phyloP scores from a whole-genome alignment of 2,888 invertebrate species.

The Apamea anceps region DNA sequence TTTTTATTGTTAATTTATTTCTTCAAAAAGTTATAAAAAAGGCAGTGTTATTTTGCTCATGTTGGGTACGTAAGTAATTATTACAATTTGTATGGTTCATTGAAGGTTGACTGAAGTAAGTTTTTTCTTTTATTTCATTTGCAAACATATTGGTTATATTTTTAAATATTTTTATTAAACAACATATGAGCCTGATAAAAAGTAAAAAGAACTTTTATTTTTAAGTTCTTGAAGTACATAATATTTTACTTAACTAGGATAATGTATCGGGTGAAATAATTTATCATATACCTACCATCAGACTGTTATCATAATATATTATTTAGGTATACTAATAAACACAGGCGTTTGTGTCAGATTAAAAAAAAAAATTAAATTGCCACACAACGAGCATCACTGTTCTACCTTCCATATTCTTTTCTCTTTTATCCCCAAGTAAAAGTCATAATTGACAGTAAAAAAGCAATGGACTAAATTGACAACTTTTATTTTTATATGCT shows the following conservation, averaged over 20 bases:
- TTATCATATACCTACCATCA: background rate
- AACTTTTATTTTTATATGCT: too few relatives aligned
- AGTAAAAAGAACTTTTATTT: too few relatives aligned
- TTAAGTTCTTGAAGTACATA: too few relatives aligned
- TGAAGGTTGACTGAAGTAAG: constrained; percentile 1
- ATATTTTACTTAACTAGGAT: background rate
- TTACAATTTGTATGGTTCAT: background rate
- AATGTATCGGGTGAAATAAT: background rate
- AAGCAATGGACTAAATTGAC: too few relatives aligned
- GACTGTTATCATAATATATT: background rate
- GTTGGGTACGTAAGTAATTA: background rate
- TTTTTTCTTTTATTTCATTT: too few relatives aligned
- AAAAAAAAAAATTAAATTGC: too few relatives aligned
- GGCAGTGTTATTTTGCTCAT: background rate
- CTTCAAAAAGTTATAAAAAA: background rate
- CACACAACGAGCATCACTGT: background rate
- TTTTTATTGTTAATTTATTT: background rate
- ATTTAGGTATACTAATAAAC: background rate
- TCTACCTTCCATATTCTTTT: background rate
- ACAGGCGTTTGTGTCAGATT: too few relatives aligned
- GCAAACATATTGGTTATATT: too few relatives aligned
- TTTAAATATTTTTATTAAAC: too few relatives aligned
- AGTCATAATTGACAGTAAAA: too few relatives aligned
- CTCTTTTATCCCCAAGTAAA: background rate
- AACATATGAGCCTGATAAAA: too few relatives aligned